A percentile compares a stretch with the other conserved stretches of the same genome.
These are phyloP conservation scores for Haemorhous mexicanus DNA, from an alignment of 2,113 vertebrate species.

Conservation along the genomic window DNA sequence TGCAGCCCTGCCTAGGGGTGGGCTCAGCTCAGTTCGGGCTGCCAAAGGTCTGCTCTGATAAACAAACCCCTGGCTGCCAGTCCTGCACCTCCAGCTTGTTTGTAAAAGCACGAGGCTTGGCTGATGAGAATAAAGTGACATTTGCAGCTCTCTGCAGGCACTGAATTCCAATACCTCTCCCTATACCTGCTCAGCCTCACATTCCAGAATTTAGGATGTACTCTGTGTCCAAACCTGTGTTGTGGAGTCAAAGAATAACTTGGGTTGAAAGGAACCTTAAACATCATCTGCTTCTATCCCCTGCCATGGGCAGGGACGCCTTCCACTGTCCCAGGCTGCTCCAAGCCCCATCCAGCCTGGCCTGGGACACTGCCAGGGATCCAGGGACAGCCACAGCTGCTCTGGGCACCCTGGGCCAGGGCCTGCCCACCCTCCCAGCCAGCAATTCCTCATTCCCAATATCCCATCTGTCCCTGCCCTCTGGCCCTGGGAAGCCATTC, in stretches of 20 bases:
- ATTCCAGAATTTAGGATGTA: not conserved
- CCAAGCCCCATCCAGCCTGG: not conserved
- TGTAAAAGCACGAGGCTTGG: accelerated
- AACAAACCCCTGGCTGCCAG: not conserved
- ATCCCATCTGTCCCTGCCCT: too few relatives aligned
- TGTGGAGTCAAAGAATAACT: not conserved
- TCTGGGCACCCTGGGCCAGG: too few relatives aligned
- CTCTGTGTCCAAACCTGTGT: accelerated
- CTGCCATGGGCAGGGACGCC: not conserved
- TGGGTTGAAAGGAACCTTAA: not conserved
- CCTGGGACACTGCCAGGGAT: not conserved
- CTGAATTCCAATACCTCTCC: too few relatives aligned
- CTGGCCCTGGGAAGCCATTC: too few relatives aligned
- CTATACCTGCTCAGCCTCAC: not conserved
- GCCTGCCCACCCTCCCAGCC: too few relatives aligned
- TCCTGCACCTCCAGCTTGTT: not conserved
- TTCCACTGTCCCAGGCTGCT: not conserved
- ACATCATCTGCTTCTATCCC: accelerated
- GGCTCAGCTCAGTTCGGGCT: not conserved
- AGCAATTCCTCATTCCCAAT: too few relatives aligned
- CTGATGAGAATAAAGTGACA: accelerated
- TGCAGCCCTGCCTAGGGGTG: not conserved
- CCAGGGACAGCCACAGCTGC: too few relatives aligned
- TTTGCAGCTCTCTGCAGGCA: not conserved
- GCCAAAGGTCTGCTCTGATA: not conserved